Evolutionary conservation across 1,140 invertebrate species (phyloP), one percentile per base, ranked within the genome.

Genomic region (Ips typographus): DNA sequence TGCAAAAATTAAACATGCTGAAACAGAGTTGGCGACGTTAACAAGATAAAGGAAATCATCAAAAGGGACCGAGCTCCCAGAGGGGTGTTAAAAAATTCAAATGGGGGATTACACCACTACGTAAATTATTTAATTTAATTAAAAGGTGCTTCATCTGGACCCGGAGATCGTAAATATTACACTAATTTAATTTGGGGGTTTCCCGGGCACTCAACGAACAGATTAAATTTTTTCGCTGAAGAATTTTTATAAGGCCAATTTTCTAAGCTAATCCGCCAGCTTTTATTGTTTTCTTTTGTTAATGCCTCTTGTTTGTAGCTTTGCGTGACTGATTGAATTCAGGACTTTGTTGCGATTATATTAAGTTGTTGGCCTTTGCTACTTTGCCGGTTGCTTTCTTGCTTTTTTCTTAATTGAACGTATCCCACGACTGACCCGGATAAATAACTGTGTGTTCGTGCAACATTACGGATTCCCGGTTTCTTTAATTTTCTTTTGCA

Each of bases 71-170:
- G 22, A 8, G 44, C 37, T 58, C 64, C 41, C 53, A 66, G 40
- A 7, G 43, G 41, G 43, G 49, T 39, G 42, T 43, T 66, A 42
- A 68, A 68, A 68, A 68, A 60, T 68, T 66, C 39, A 59, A 43
- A n/a, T 8, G 41, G 41, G 57, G 65, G 40, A 2, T 40, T 7
- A 22, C 44, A 53, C 22, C 22, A 60, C 57, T 61, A 63, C 67
- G 58, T 61, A 62, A 68, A 68, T 68, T 62, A 68, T 68, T 68
- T 68, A 68, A 68, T 68, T 68, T 68, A 68, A 68, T 68, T 68
- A 68, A 68, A 68, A 68, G 67, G 67, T 68, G 67, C 59, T 68
- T 57, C 67, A 68, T 62, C 58, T 63, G 59, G 36, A 40, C 60
- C 41, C 59, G n/a, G n/a, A 22, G 49, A 68, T 63, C 67, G 67